Evolutionary conservation across 2,888 invertebrate genomes (phyloP), one percentile per base, ranked within the genome.

Genomic region (Glaucopsyche alexis): DNA sequence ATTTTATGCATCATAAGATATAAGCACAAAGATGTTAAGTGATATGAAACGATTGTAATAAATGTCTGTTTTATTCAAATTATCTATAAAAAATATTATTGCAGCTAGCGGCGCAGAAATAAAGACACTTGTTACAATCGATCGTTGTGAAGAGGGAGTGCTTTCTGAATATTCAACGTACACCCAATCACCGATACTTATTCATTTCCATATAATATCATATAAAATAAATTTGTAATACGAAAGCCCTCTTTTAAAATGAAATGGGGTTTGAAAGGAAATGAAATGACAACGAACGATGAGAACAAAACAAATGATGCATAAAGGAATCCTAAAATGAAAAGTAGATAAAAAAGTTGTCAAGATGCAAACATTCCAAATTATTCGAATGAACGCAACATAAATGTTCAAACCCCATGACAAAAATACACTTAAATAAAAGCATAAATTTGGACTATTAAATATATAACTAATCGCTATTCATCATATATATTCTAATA

Each of bases 361-460:
- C 93, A 93, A 93, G 93, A 93, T 93, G 93, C 93, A 91, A 89
- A 91, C 91, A 91, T 92, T 91, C 92, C 89, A 89, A 88, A 88
- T 84, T 83, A 89, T 84, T 83, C 83, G 79, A 79, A 84, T 82
- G 82, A 84, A 86, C 84, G 86, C 85, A 89, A 91, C 85, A 86
- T 85, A 90, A 90, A 89, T 86, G 84, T 81, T 92, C 93, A 93
- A 93, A 93, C 93, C 93, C 93, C 93, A 93, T 92, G 80, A 91
- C 92, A 93, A 87, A 81, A 82, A 81, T 83, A 78, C 79, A 83
- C 84, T 83, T 85, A 86, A 83, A 80, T 77, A 75, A 88, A 89
- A 89, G 89, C 77, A 74, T 81, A 84, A 81, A 82, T 79, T 79
- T 82, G 77, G 82, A 83, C 85, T 85, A 87, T 71, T 79, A 42